Conservation (phyloP, 2,888 invertebrate species). For the Latrodectus elegans region DNA sequence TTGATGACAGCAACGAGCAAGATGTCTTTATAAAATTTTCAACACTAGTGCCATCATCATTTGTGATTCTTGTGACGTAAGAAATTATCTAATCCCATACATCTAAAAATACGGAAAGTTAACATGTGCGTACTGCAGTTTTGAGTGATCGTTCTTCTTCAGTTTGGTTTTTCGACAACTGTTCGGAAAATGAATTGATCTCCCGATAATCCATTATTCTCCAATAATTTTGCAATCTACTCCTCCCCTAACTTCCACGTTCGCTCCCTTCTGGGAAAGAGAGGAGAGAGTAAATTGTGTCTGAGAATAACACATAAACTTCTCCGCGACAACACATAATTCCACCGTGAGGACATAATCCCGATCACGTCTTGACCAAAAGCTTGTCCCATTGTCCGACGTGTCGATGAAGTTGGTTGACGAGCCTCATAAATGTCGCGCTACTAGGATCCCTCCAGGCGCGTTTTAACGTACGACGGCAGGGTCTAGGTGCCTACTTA, state of each 20-base stretch:
- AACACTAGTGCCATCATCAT: too few relatives aligned
- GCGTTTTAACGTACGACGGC: slow-evolving; percentile 59
- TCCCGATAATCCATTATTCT: slow-evolving; percentile 14
- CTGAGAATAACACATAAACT: slow-evolving; percentile 1
- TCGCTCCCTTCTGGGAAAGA: too few relatives aligned
- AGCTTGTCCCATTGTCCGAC: slow-evolving; percentile 35
- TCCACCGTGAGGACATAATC: slow-evolving; percentile 56
- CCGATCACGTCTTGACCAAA: slow-evolving; percentile 23
- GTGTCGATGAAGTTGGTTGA: slow-evolving; percentile 43
- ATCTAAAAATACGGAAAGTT: slow-evolving; percentile 35
- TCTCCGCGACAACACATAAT: slow-evolving; percentile 24
- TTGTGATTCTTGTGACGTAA: too few relatives aligned
- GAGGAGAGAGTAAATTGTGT: neutral
- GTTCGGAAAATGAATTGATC: slow-evolving; percentile 26
- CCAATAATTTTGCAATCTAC: slow-evolving; percentile 40
- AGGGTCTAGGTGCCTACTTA: slow-evolving; percentile 68
- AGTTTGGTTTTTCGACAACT: slow-evolving; percentile 14
- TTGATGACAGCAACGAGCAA: too few relatives aligned
- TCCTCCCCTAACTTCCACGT: neutral
- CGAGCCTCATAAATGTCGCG: slow-evolving; percentile 28
- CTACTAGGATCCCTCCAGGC: slow-evolving; percentile 21
- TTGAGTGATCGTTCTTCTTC: slow-evolving; percentile 20
- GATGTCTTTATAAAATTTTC: too few relatives aligned
- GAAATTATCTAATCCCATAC: too few relatives aligned
- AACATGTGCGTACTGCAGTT: slow-evolving; percentile 39